Conservation (phyloP, 1,140 invertebrate genomes). For the Oncopodura yosiiana region DNA sequence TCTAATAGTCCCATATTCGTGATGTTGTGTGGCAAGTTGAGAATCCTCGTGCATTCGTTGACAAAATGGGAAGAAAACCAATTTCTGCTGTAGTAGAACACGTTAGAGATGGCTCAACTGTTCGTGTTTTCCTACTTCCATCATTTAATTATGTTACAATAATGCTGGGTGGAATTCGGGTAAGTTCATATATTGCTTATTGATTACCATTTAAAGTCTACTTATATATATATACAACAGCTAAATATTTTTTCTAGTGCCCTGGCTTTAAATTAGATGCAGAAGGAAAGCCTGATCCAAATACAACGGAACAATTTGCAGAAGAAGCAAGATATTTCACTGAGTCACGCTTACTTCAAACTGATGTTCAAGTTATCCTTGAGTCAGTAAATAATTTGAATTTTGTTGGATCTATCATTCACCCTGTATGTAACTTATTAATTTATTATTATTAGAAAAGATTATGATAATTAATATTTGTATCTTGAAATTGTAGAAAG, state of each 20-base stretch:
- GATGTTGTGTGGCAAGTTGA: slow-evolving; percentile 81
- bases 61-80: slow-evolving; percentile 65
- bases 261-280: slow-evolving; percentile 61
- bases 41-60: slow-evolving; percentile 68
- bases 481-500: slow-evolving; percentile 47
- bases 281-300: slow-evolving; percentile 54
- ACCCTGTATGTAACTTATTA: slow-evolving; percentile 56
- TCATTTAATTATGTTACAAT: slow-evolving; percentile 80
- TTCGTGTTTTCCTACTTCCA: slow-evolving; percentile 78
- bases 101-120: slow-evolving; percentile 90
- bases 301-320: slow-evolving; percentile 52
- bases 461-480: slow-evolving; percentile 5
- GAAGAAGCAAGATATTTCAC: slow-evolving; percentile 83
- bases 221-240: not conserved
- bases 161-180: slow-evolving; percentile 86
- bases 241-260: slow-evolving; percentile 44
- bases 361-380: slow-evolving; percentile 83
- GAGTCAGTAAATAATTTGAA: slow-evolving; percentile 75
- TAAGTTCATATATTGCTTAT: slow-evolving; percentile 40
- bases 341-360: slow-evolving; percentile 79
- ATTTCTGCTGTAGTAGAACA: slow-evolving; percentile 84
- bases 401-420: slow-evolving; percentile 86
- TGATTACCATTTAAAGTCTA: slow-evolving; percentile 1
- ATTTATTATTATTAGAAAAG: not conserved
- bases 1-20: slow-evolving; percentile 58